These are phyloP conservation scores for Caprella mutica DNA, from an alignment of 2,888 invertebrate species.

Conservation along the genomic window DNA sequence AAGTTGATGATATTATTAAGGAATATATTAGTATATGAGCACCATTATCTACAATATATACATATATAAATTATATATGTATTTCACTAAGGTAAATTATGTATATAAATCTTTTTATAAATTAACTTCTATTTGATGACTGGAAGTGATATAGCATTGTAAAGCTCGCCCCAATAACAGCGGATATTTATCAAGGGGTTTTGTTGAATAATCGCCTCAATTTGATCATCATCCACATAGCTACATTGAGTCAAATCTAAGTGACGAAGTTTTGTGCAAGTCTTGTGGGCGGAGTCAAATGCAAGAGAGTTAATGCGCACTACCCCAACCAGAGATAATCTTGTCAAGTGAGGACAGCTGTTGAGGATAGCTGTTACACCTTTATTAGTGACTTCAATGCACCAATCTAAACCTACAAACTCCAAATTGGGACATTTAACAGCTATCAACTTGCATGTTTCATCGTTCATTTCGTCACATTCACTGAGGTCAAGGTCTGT, in stretches of 20 bases:
- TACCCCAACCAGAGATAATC: conserved; percentile 1
- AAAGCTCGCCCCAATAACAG: neutral
- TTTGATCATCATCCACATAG: neutral
- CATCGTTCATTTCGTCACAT: conserved; percentile 4
- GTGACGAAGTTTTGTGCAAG: too few species aligned
- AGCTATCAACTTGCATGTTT: neutral
- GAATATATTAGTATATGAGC: conserved; percentile 3
- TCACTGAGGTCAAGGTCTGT: conserved; percentile 7
- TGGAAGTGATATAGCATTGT: neutral
- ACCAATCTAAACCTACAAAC: conserved; percentile 8
- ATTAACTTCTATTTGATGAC: neutral
- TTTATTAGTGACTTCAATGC: conserved; percentile 3
- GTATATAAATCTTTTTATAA: conserved; percentile 7
- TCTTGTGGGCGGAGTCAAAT: too few species aligned
- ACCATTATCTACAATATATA: conserved; percentile 5
- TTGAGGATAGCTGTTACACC: neutral
- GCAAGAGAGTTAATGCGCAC: neutral
- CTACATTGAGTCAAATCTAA: conserved; percentile 6
- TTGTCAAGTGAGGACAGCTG: neutral
- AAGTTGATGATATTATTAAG: neutral
- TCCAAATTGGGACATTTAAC: neutral
- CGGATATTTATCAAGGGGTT: neutral
- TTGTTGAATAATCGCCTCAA: neutral
- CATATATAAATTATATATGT: conserved; percentile 6
- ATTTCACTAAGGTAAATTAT: neutral